Evolutionary conservation across 2,113 vertebrate species (phyloP).

Genomic region (Corvus moneduloides): DNA sequence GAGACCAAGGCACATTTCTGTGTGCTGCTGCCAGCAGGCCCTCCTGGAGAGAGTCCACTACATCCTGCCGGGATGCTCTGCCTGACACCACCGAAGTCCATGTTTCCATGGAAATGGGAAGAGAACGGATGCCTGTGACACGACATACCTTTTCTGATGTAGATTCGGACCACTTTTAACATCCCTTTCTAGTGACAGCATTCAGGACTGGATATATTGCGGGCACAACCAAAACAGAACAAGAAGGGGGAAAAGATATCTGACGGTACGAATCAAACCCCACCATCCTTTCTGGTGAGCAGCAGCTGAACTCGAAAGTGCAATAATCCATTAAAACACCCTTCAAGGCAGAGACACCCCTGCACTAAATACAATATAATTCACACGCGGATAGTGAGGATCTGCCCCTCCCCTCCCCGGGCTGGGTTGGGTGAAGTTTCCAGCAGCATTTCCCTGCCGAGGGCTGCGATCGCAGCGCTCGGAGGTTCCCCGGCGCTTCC

Average conservation of each 20-base stretch:
- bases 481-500: neutral
- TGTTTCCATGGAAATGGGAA: conserved; percentile 59
- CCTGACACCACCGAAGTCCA: neutral
- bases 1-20: neutral
- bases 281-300: neutral
- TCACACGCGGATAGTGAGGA: rapidly evolving
- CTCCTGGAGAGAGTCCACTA: neutral
- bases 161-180: neutral
- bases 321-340: neutral
- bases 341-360: neutral
- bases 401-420: neutral
- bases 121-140: neutral
- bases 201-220: neutral
- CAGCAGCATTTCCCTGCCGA: neutral
- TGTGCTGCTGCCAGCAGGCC: neutral
- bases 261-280: neutral
- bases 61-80: neutral
- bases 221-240: neutral
- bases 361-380: rapidly evolving
- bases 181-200: neutral
- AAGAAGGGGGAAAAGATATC: neutral
- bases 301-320: neutral
- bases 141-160: neutral
- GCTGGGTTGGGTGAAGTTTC: neutral
- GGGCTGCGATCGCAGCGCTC: neutral